Base-by-base conservation (phyloP, 1,140 invertebrate species). In the Drosophila lini region DNA sequence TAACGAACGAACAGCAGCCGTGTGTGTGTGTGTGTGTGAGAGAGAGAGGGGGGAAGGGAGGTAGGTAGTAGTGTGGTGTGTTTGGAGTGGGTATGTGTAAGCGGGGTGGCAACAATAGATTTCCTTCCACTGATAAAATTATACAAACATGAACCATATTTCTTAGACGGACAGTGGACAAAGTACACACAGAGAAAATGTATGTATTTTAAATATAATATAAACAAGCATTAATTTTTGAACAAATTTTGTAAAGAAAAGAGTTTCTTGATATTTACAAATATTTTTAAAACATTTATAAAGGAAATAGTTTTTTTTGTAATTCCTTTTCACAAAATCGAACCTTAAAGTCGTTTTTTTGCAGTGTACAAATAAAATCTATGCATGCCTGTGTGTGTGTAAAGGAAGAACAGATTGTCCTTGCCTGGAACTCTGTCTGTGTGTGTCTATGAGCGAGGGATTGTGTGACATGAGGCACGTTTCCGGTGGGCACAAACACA, bases 131-230 rank as follows among this genome's bases (percentile, higher is more conserved):
- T 63, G 81, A 85, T 85, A 85, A 78, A 85, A 61, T 68, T 76
- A 77, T 60, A 77, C 62, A 68, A 61, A 58, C 74, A 77, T 67
- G 59, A 64, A 71, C 47, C 81, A 86, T 81, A 85, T 86, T 85
- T 85, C 82, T 81, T 73, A 25, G 82, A 70, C 61, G 83, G 83
- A 86, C 82, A 86, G 76, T 80, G 71, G 59, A 63, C 69, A 63
- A 74, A 56, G 52, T 75, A 62, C 38, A 57, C 25, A 28, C 9
- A 10, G 6, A 48, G 52, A 38, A 53, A 36, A 36, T 19, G 8
- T 4, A 19, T 48, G 8, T 7, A 15, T 8, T 8, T n/a, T 42
- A 8, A 2, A 47, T 15, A 25, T 6, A 19, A 4, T 4, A 25
- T 15, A 25, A 8, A 8, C 7, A 47, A 13, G 10, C 0, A 9